A percentile compares a stretch with the other conserved stretches of the same genome.
Conservation (phyloP, 2,797 vertebrate species). For the Pterois miles region DNA sequence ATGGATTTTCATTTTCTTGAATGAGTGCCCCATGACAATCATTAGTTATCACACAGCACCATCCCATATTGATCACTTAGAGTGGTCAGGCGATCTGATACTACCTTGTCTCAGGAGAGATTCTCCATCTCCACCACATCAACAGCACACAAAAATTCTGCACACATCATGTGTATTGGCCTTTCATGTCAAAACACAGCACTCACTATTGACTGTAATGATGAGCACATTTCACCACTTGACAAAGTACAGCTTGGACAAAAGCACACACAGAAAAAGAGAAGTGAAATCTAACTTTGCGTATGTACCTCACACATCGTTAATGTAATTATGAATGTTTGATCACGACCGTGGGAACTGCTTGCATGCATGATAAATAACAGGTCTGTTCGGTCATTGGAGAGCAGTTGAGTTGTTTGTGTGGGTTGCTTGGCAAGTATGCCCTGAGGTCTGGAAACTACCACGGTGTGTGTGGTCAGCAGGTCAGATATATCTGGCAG, state of each 20-base stretch:
- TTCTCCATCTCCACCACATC: slow-evolving; percentile 37
- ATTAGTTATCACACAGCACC: slow-evolving; percentile 66
- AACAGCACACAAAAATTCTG: background rate
- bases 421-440: slow-evolving; percentile 56
- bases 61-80: slow-evolving; percentile 70
- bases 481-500: slow-evolving; percentile 71
- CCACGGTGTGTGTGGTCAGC: slow-evolving; percentile 53
- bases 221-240: slow-evolving; percentile 27
- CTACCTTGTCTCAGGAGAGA: slow-evolving; percentile 54
- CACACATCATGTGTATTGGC: slow-evolving; percentile 25
- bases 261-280: background rate
- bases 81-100: slow-evolving; percentile 55
- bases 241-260: slow-evolving; percentile 1
- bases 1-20: slow-evolving; percentile 70
- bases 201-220: slow-evolving; percentile 6
- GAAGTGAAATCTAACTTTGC: slow-evolving; percentile 27
- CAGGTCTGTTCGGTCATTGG: slow-evolving; percentile 48
- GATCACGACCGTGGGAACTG: slow-evolving; percentile 58
- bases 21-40: slow-evolving; percentile 57
- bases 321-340: slow-evolving; percentile 35
- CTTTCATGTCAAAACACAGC: slow-evolving; percentile 46
- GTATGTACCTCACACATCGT: slow-evolving; percentile 33
- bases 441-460: slow-evolving; percentile 63
- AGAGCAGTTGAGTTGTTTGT: slow-evolving; percentile 53
- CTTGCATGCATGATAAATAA: slow-evolving; percentile 53